A percentile compares a stretch with the other conserved stretches of the same genome.
Conservation (phyloP, 2,113 vertebrate species). For the Gorsachius goisagi region DNA sequence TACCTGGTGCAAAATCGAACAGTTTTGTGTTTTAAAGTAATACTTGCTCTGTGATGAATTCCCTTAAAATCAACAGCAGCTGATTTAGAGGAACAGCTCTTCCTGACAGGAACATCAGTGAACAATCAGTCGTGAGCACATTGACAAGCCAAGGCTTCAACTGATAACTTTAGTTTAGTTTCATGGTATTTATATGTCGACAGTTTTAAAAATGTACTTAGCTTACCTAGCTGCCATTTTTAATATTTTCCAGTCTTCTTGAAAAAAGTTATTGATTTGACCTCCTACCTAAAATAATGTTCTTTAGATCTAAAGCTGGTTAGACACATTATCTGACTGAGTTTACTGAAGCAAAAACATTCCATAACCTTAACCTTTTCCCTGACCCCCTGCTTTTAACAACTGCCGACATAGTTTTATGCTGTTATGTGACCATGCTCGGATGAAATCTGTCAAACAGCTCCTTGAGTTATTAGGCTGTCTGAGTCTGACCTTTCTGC, state of each 20-base stretch:
- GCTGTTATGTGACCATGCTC: slow-evolving; percentile 99
- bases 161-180: slow-evolving; percentile 70
- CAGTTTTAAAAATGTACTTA: slow-evolving; percentile 77
- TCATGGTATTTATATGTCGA: slow-evolving; percentile 72
- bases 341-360: slow-evolving; percentile 99
- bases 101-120: slow-evolving; percentile 45
- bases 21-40: slow-evolving; percentile 6
- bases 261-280: slow-evolving; percentile 89
- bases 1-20: not conserved
- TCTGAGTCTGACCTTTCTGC: slow-evolving; percentile 99
- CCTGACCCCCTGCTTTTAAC: slow-evolving; percentile 99
- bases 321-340: slow-evolving; percentile 96
- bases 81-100: slow-evolving; percentile 63
- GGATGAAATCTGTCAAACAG: slow-evolving; percentile 99
- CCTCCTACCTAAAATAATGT: slow-evolving; percentile 89
- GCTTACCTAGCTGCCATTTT: slow-evolving; percentile 82
- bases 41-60: slow-evolving; percentile 47
- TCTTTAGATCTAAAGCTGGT: slow-evolving; percentile 95
- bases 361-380: slow-evolving; percentile 99
- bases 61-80: slow-evolving; percentile 52
- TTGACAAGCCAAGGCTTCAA: slow-evolving; percentile 74
- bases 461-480: slow-evolving; percentile 99
- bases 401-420: slow-evolving; percentile 99
- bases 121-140: slow-evolving; percentile 61
- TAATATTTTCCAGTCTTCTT: slow-evolving; percentile 86